These are phyloP conservation scores for Iguana delicatissima DNA, from an alignment of 2,797 vertebrate genomes.

Conservation along the genomic window DNA sequence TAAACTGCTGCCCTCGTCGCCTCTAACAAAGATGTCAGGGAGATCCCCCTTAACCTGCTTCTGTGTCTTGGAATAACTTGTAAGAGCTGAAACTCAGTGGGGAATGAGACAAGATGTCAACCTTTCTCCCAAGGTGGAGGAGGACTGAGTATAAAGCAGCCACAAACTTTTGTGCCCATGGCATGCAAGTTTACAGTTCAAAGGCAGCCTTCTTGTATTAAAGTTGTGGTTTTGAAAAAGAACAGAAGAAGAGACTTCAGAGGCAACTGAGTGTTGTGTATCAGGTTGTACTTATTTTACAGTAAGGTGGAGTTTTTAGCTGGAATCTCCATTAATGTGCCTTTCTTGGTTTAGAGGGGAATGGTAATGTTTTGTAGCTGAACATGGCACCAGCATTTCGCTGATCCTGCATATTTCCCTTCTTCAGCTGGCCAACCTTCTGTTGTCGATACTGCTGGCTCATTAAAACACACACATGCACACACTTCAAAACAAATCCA, in stretches of 20 bases:
- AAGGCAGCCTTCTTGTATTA: background rate
- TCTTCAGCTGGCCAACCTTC: conserved; percentile 68
- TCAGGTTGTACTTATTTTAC: background rate
- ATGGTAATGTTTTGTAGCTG: conserved; percentile 68
- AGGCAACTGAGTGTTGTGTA: background rate
- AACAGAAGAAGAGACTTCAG: background rate
- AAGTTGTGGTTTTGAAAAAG: background rate
- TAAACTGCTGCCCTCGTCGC: background rate
- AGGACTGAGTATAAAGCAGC: background rate
- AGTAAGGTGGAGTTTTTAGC: background rate
- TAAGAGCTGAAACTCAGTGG: background rate
- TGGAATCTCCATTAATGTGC: conserved; percentile 36
- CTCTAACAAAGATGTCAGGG: no score
- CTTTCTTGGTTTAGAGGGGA: conserved; percentile 69
- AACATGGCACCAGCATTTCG: conserved; percentile 74
- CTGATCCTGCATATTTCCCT: conserved; percentile 73
- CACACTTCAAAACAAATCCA: conserved; percentile 67
- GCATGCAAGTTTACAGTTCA: background rate
- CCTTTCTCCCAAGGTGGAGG: background rate
- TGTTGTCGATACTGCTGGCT: conserved; percentile 61
- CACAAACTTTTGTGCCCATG: background rate
- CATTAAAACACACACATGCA: conserved; percentile 30
- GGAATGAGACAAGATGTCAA: background rate
- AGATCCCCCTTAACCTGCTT: background rate
- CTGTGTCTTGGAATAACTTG: background rate